Percentiles rank a stretch among this genome's conserved stretches.
Evolutionary conservation across 2,113 vertebrate genomes (phyloP).

Genomic region (Osmerus eperlanus): DNA sequence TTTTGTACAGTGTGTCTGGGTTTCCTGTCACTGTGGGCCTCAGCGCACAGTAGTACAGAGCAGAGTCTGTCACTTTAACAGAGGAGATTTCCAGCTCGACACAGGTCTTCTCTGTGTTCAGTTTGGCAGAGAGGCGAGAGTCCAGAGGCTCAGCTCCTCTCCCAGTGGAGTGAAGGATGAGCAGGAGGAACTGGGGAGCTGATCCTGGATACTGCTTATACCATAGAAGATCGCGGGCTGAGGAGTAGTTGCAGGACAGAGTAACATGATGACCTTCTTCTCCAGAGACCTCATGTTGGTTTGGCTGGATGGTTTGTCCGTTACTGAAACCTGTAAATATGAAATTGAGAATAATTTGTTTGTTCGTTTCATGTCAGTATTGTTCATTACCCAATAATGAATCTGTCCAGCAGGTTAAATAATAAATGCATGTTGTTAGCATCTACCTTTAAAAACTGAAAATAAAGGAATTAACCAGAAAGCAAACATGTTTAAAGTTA

Average conservation of each 20-base stretch:
- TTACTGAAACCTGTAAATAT: not conserved
- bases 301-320: not conserved
- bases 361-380: too few relatives aligned
- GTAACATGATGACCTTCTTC: not conserved
- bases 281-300: not conserved
- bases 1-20: not conserved
- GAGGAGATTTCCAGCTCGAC: not conserved
- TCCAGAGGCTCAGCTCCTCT: not conserved
- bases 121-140: not conserved
- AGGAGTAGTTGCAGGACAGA: constrained; percentile 20
- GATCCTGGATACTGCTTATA: not conserved
- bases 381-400: too few relatives aligned
- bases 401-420: too few relatives aligned
- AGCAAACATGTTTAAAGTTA: too few relatives aligned
- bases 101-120: not conserved
- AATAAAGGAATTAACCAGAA: too few relatives aligned
- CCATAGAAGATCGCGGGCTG: not conserved
- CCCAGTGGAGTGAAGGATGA: not conserved
- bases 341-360: not conserved
- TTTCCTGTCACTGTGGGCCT: not conserved
- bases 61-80: not conserved
- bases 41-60: too few relatives aligned
- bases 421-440: not conserved
- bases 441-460: not conserved
- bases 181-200: not conserved